Conservation (phyloP, 2,113 vertebrate species). For the Daubentonia madagascariensis region DNA sequence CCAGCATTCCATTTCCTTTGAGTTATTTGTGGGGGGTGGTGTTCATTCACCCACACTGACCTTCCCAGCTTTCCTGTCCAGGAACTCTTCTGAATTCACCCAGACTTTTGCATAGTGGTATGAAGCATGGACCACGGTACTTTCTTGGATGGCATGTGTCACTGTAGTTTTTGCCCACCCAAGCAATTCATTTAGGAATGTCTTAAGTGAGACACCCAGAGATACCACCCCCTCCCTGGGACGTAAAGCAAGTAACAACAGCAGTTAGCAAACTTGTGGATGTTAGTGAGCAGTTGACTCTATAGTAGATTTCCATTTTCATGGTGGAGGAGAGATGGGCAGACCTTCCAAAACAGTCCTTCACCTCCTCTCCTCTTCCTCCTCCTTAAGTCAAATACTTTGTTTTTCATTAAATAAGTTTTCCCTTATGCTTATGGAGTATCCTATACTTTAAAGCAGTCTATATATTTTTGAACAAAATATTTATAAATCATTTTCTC, state of each 20-base stretch:
- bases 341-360: fast-evolving
- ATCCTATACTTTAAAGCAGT: neutral
- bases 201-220: too few species aligned
- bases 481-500: neutral
- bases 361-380: fast-evolving
- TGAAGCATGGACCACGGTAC: fast-evolving
- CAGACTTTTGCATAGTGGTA: too few species aligned
- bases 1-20: neutral
- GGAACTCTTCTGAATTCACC: too few species aligned
- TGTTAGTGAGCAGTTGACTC: neutral
- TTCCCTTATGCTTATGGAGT: neutral
- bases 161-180: neutral
- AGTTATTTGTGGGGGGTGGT: fast-evolving
- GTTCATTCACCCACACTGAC: fast-evolving
- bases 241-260: neutral
- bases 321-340: neutral
- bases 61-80: fast-evolving
- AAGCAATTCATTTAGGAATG: neutral
- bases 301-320: neutral
- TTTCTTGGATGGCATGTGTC: neutral
- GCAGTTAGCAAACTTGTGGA: fast-evolving
- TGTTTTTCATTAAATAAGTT: neutral
- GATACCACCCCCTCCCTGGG: neutral
- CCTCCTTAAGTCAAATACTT: neutral
- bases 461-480: fast-evolving